Percentiles rank a stretch among this genome's conserved stretches.
Conservation (phyloP, 1,140 invertebrate genomes). For the Acyrthosiphon pisum region DNA sequence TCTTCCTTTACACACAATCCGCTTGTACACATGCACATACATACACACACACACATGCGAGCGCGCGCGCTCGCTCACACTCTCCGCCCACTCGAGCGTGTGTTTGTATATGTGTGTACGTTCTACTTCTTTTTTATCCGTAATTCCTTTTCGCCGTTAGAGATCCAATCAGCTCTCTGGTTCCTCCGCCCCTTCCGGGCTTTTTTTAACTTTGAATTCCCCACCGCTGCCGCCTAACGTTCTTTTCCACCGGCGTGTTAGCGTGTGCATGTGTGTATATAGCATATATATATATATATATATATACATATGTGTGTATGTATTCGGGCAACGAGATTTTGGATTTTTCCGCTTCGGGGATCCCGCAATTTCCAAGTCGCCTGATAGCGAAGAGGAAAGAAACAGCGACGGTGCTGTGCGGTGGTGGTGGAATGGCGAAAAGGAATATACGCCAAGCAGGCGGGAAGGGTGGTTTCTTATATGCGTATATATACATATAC, state of each 20-base stretch:
- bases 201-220: slow-evolving; percentile 55
- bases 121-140: slow-evolving; percentile 55
- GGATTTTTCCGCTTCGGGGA: slow-evolving; percentile 55
- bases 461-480: neutral
- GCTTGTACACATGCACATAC: neutral
- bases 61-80: neutral
- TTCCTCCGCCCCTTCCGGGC: slow-evolving; percentile 55
- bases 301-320: neutral
- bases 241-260: neutral
- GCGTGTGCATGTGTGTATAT: neutral
- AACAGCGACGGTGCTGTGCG: neutral
- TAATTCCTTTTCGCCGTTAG: slow-evolving; percentile 57
- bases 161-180: slow-evolving; percentile 55
- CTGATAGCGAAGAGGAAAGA: neutral
- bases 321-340: slow-evolving; percentile 52
- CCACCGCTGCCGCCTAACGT: neutral
- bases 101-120: slow-evolving; percentile 15
- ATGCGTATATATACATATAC: neutral
- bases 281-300: neutral
- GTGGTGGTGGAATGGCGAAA: neutral
- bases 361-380: slow-evolving; percentile 51
- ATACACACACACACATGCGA: neutral
- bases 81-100: slow-evolving; percentile 4
- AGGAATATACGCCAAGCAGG: slow-evolving; percentile 43
- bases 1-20: slow-evolving; percentile 54